Evolutionary conservation across 1,140 invertebrate genomes (phyloP).

Genomic region (Drosophila auraria): DNA sequence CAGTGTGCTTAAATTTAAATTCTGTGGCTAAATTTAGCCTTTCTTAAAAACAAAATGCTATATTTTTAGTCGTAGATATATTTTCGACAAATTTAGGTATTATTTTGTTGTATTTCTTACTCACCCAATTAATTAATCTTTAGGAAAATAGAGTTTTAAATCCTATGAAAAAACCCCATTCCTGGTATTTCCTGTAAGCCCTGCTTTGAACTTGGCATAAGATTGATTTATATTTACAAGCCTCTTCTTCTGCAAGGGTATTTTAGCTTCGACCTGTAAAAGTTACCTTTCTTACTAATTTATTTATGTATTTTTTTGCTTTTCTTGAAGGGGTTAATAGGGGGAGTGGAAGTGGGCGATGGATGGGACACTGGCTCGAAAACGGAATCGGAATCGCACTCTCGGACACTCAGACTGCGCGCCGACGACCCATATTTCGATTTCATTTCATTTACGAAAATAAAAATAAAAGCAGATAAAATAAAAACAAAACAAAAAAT

Average conservation of each 20-base stretch:
- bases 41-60: no score
- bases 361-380: conserved; percentile 55
- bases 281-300: neutral
- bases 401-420: conserved; percentile 59
- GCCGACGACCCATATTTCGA: conserved; percentile 78
- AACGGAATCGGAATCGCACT: conserved; percentile 42
- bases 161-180: no score
- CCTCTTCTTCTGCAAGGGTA: neutral
- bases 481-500: conserved; percentile 40
- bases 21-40: no score
- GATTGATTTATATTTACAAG: neutral
- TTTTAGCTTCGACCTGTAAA: neutral
- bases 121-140: no score
- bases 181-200: no score
- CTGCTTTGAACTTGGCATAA: neutral
- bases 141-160: no score
- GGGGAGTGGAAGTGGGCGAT: conserved; percentile 58
- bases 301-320: conserved; percentile 19
- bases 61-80: no score
- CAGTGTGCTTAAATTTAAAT: no score
- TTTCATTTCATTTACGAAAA: conserved; percentile 79
- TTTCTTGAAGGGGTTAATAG: conserved; percentile 19
- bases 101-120: no score
- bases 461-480: conserved; percentile 55
- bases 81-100: no score